Base-by-base conservation (phyloP, 2,888 invertebrate genomes). In the Geophilus truncorum region DNA sequence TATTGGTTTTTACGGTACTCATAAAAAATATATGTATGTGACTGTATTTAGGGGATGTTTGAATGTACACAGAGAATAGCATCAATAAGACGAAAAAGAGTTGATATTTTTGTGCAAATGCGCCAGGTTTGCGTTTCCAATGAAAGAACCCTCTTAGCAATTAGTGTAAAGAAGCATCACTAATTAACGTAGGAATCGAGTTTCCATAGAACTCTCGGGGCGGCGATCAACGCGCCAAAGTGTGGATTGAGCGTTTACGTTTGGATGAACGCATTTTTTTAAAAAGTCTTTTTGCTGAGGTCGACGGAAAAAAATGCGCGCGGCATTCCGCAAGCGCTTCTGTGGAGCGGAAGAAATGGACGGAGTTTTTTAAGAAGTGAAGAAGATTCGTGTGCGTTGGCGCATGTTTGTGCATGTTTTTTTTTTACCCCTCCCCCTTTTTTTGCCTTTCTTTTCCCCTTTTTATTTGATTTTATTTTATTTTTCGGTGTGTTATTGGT, bases 281-380 rank as follows among this genome's bases (percentile, higher is more conserved):
- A 45, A 45, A 45, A 45, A 45, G 45, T 45, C 45, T 45, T 62
- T 62, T 28, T 62, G 62, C 62, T 62, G 62, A 62, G 25, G 62
- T 62, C 25, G 62, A 25, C 62, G 57, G 23, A 28, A 62, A 62
- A 62, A 62, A 25, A 62, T 62, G 62, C 62, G 62, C 62, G 25
- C 62, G 62, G 62, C 62, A 62, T 62, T 62, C 62, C 62, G 28
- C 62, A 62, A 62, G 28, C 62, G 62, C 62, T 23, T 62, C 62
- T 28, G 62, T 62, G 62, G 62, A 62, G 62, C 62, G 62, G 62
- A 62, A 62, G 62, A 62, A 62, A 62, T 62, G 62, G 62, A 62
- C 62, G 23, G 62, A 25, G 62, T 62, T 23, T 62, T 57, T 45
- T n/a, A 18, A n/a, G 15, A 45, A 45, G 62, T 28, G 62, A 62